Base-by-base conservation (phyloP, 2,888 invertebrate species). In the Hemithea aestivaria region DNA sequence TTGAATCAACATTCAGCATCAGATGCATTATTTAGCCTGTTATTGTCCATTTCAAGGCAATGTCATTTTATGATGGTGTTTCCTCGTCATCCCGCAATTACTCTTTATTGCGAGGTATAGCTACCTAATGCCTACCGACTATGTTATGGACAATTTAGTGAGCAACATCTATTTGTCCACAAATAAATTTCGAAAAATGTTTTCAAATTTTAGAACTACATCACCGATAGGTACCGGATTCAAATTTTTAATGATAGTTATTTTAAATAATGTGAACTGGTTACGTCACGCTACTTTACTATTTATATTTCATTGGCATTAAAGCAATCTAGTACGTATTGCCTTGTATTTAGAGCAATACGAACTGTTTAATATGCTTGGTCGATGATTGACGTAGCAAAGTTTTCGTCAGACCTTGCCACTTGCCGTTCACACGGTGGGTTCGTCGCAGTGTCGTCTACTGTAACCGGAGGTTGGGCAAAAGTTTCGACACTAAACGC, bases 391-490 rank as follows among this genome's bases (percentile, higher is more conserved):
- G n/a, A n/a, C n/a, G n/a, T n/a, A 50, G 55, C 57, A 65, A 64
- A 65, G 66, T 63, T 63, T 73, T 64, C 72, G 62, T 60, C 71
- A 74, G 66, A 58, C 56, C 58, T 65, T 63, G 60, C 49, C 5
- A 45, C 58, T 65, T 63, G 60, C 49, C 5, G 46, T 66, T 80
- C 81, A 74, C 79, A 79, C 79, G 78, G 58, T 60, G 56, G 51
- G 49, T 45, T 51, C 58, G 58, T 56, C 53, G 57, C 57, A 48
- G 64, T 63, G 67, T 70, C 66, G 64, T 70, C 68, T 58, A 66
- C 64, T 37, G 55, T 58, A 61, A 66, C 72, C 72, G 76, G 75
- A 72, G 71, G 66, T 77, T 76, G 67, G 50, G 65, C 44, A 71
- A 73, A 69, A 45, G 42, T 80, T 79, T 73, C 69, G 47, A 71